phyloP scores from a whole-genome alignment of 1,140 invertebrate species.

The Scaptomyza pallida region DNA sequence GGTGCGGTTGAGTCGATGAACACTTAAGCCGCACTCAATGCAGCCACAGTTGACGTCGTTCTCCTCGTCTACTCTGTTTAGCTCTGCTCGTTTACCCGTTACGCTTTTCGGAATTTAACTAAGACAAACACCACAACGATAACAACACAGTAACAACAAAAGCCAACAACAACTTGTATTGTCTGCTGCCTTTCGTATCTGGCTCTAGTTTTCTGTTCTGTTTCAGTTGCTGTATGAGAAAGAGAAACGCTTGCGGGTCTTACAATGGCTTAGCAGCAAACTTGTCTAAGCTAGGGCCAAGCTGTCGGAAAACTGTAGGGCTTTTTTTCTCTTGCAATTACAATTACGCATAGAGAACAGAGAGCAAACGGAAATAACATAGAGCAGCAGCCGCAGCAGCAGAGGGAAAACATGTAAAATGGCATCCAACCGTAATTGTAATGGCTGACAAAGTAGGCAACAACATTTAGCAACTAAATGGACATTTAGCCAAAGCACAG shows the following conservation, averaged over 20 bases:
- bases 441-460: conserved; percentile 69
- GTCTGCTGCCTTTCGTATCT: conserved; percentile 68
- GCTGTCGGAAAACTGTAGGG: conserved; percentile 13
- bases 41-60: conserved; percentile 51
- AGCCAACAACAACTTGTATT: conserved; percentile 57
- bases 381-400: conserved; percentile 16
- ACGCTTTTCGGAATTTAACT: conserved; percentile 80
- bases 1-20: conserved; percentile 80
- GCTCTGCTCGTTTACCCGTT: conserved; percentile 70
- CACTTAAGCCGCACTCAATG: conserved; percentile 81
- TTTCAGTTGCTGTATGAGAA: conserved; percentile 69
- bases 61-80: too few relatives aligned
- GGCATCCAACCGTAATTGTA: conserved; percentile 55
- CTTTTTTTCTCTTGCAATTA: conserved; percentile 73
- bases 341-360: conserved; percentile 63
- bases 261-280: conserved; percentile 81
- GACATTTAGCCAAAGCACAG: conserved; percentile 27
- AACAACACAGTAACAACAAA: conserved; percentile 64
- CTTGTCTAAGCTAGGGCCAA: conserved; percentile 67
- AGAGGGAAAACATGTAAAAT: conserved; percentile 17
- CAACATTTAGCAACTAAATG: conserved; percentile 64
- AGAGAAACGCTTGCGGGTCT: conserved; percentile 79
- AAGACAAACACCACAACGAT: conserved; percentile 79
- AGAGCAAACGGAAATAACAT: conserved; percentile 35
- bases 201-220: conserved; percentile 11